Base-by-base conservation (phyloP, 2,888 invertebrate genomes). In the Mesorhabditis sp. region DNA sequence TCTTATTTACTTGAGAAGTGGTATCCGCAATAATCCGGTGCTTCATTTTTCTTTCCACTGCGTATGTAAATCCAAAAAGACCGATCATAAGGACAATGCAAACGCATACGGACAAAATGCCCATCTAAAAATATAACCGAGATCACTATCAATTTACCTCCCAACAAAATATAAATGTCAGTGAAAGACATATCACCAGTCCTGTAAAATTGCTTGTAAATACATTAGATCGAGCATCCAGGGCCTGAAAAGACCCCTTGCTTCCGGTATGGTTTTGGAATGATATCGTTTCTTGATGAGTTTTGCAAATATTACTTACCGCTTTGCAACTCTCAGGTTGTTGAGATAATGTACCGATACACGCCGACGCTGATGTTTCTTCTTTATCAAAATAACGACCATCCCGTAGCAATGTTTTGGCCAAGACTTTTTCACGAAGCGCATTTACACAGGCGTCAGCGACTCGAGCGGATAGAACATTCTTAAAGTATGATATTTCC, bases 41-140 rank as follows among this genome's bases (percentile, higher is more conserved):
- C n/a, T 50, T 50, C 58, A 50, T 50, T n/a, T 10, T n/a, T 50
- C n/a, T 84, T 74, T 88, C 87, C 42, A 85, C 80, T 6, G 86
- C 86, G 45, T 87, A 77, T 74, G 76, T 70, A 28, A 76, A 72
- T n/a, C n/a, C 43, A 4, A 43, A 43, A 28, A 67, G 70, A 43
- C 72, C 73, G 13, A 69, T 66, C 13, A 61, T 69, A 6, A 75
- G 62, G 41, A 73, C 70, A 7, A 71, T 66, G 50, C 73, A 70
- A 5, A 71, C 68, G 67, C 73, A 66, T 43, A 74, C 62, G 4
- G 74, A 72, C 4, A 76, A 67, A 3, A 76, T 67, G n/a, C 58
- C 58, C 58, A 50, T 50, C 58, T 50, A 50, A n/a, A 50, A 13
- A 13, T 50, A n/a, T 13, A 50, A 13, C 2, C n/a, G 7, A 13